These are phyloP conservation scores for Adelges cooleyi DNA, from an alignment of 1,140 invertebrate genomes.

Conservation along the genomic window DNA sequence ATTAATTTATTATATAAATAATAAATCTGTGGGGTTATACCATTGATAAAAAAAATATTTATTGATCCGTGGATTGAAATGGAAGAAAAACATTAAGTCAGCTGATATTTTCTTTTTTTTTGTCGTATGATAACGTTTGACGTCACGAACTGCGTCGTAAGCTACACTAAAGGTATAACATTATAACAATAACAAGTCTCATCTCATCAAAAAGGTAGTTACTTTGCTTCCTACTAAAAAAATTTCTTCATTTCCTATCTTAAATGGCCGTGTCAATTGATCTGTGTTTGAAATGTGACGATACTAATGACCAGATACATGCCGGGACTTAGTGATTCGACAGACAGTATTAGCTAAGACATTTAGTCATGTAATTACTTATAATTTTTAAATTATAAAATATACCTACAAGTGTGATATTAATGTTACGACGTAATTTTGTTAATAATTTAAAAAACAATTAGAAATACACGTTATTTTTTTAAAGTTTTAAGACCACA, in stretches of 20 bases:
- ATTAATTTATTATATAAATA: too few relatives aligned
- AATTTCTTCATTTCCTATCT: background rate
- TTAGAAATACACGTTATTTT: background rate
- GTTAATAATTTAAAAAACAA: constrained; percentile 19
- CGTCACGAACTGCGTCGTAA: constrained; percentile 16
- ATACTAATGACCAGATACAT: constrained; percentile 2
- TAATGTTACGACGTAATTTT: constrained; percentile 23
- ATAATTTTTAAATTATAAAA: constrained; percentile 5
- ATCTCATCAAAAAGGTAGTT: background rate
- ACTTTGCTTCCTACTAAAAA: background rate
- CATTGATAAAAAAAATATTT: too few relatives aligned
- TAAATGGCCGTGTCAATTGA: constrained; percentile 14
- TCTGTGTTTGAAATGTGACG: background rate
- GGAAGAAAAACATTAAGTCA: background rate
- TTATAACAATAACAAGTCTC: constrained; percentile 9
- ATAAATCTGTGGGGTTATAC: too few relatives aligned
- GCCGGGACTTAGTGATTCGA: constrained; percentile 15
- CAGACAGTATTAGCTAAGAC: constrained; percentile 19
- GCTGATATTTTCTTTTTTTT: constrained; percentile 1
- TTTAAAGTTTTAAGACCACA: background rate
- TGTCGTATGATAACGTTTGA: background rate
- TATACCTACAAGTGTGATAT: constrained; percentile 21
- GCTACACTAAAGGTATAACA: background rate
- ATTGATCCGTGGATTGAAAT: background rate
- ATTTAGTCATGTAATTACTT: constrained; percentile 28